phyloP scores from a whole-genome alignment of 2,888 invertebrate genomes.

The Hololepta plana region DNA sequence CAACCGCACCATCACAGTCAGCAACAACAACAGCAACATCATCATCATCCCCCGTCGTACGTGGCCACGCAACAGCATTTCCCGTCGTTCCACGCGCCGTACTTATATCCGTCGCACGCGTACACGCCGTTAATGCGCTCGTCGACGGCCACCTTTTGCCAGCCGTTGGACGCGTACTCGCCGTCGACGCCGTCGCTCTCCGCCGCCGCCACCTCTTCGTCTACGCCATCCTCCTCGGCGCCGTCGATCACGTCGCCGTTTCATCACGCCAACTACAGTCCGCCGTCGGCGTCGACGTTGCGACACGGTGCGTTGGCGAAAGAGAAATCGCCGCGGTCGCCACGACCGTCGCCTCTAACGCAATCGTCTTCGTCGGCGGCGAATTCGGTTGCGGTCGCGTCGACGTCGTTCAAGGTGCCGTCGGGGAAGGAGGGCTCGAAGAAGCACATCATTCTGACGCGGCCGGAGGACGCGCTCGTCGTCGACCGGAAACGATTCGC shows the following conservation, averaged over 20 bases:
- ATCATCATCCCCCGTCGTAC: conserved; percentile 5
- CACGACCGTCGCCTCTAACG: conserved; percentile 24
- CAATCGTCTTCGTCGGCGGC: background rate
- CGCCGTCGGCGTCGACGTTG: conserved; percentile 26
- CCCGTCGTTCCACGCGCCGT: conserved; percentile 16
- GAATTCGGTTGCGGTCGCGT: conserved; percentile 23
- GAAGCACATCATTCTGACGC: conserved; percentile 39
- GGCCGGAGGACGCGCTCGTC: conserved; percentile 26
- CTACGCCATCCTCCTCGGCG: conserved; percentile 3
- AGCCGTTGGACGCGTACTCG: conserved; percentile 24
- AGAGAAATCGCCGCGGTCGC: conserved; percentile 21
- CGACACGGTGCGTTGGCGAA: conserved; percentile 17
- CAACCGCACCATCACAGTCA: no score
- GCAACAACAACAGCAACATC: conserved; percentile 3
- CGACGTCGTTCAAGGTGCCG: conserved; percentile 30
- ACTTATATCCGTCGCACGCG: conserved; percentile 27
- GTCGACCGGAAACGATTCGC: conserved; percentile 3
- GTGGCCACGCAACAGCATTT: conserved; percentile 19
- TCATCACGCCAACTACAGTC: conserved; percentile 10
- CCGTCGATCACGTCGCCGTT: conserved; percentile 8
- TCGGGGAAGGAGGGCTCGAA: conserved; percentile 42
- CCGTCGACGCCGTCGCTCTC: conserved; percentile 26
- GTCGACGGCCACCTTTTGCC: conserved; percentile 19
- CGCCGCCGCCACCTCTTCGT: conserved; percentile 19
- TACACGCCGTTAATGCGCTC: conserved; percentile 28